Evolutionary conservation across 1,140 invertebrate genomes (phyloP).

Genomic region (Zophobas atratus): DNA sequence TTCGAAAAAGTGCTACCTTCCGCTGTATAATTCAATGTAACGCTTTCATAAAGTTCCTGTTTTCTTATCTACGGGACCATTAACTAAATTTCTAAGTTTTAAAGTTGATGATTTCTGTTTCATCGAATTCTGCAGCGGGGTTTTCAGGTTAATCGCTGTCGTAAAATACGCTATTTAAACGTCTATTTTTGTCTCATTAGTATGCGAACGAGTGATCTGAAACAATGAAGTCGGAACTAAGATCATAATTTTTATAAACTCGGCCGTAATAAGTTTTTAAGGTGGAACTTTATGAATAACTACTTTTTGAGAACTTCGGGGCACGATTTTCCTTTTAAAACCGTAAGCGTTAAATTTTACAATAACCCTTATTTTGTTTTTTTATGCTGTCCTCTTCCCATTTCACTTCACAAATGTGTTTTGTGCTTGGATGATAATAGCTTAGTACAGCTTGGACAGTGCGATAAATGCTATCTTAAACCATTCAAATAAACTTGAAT

Average conservation of each 20-base stretch:
- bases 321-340: slow-evolving; percentile 5
- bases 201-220: slow-evolving; percentile 19
- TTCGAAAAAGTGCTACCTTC: slow-evolving; percentile 24
- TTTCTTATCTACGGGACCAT: slow-evolving; percentile 30
- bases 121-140: slow-evolving; percentile 22
- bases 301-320: slow-evolving; percentile 15
- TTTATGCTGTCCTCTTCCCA: slow-evolving; percentile 3
- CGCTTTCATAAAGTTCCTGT: slow-evolving; percentile 20
- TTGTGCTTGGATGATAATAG: not conserved
- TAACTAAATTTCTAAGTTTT: slow-evolving; percentile 34
- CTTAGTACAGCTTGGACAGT: not conserved
- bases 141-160: slow-evolving; percentile 37
- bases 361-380: not conserved
- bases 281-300: slow-evolving; percentile 10
- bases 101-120: slow-evolving; percentile 21
- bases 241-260: slow-evolving; percentile 18
- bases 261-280: slow-evolving; percentile 1
- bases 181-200: slow-evolving; percentile 30
- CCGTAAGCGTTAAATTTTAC: not conserved
- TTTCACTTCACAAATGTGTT: not conserved
- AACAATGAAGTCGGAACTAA: slow-evolving; percentile 33
- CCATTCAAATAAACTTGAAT: too few relatives aligned
- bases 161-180: slow-evolving; percentile 30
- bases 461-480: too few relatives aligned
- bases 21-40: slow-evolving; percentile 19